Percentiles rank a stretch among this genome's conserved stretches.
Conservation (phyloP, 2,113 vertebrate genomes). For the Brachyhypopomus gauderio region DNA sequence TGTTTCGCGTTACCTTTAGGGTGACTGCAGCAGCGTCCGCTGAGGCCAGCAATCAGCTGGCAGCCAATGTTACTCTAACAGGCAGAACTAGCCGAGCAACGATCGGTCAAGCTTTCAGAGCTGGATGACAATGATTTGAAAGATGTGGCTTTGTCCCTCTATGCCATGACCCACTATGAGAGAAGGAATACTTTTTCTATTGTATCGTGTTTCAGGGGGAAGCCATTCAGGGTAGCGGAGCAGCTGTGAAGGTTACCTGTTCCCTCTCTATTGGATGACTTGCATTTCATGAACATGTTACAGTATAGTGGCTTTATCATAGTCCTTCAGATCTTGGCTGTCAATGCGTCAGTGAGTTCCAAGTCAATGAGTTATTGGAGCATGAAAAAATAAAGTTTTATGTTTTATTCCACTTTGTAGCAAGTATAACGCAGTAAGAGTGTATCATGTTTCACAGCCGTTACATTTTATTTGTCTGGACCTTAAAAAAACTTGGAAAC, state of each 20-base stretch:
- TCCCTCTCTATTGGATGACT: no score
- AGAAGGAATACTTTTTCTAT: background rate
- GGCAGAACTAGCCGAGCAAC: slow-evolving; percentile 1
- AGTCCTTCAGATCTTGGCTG: no score
- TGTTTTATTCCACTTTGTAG: no score
- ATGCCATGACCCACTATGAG: background rate
- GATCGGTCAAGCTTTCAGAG: background rate
- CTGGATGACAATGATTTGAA: background rate
- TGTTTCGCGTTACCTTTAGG: slow-evolving; percentile 36
- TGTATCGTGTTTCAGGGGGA: background rate
- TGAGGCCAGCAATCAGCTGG: slow-evolving; percentile 16
- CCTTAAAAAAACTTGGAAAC: background rate
- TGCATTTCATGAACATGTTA: no score
- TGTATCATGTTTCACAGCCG: background rate
- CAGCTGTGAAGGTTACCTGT: background rate
- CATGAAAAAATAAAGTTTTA: no score
- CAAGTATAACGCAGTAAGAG: background rate
- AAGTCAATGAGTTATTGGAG: no score
- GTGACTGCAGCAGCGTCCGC: slow-evolving; percentile 12
- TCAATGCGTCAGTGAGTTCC: no score
- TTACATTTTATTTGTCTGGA: background rate
- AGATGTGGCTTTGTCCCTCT: background rate
- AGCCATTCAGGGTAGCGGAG: background rate
- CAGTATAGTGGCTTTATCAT: no score
- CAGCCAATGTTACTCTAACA: slow-evolving; percentile 3